Percentiles rank a stretch among this genome's conserved stretches.
Conservation (phyloP, 2,797 vertebrate genomes). For the Gephyroberyx darwinii region DNA sequence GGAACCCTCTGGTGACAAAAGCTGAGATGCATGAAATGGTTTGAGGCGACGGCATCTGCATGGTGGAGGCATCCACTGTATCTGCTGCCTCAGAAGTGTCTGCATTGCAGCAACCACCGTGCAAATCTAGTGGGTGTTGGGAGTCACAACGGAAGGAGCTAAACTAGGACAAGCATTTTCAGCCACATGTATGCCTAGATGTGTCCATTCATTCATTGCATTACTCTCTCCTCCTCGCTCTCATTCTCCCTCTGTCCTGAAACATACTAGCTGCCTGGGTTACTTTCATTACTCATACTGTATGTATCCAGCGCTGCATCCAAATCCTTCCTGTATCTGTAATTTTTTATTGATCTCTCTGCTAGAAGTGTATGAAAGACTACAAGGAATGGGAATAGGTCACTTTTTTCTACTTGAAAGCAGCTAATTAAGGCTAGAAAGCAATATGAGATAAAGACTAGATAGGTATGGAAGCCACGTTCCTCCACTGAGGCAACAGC, state of each 20-base stretch:
- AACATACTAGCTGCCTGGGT: not conserved
- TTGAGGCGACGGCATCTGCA: slow-evolving; percentile 17
- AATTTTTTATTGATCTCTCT: not conserved
- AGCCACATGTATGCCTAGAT: slow-evolving; percentile 31
- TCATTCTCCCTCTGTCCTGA: slow-evolving; percentile 2
- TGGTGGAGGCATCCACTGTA: slow-evolving; percentile 28
- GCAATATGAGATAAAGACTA: not conserved
- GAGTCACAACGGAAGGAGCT: slow-evolving; percentile 32
- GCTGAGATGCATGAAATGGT: slow-evolving; percentile 13
- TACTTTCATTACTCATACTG: slow-evolving; percentile 1
- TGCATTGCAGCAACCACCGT: slow-evolving; percentile 72
- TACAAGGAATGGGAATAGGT: not conserved
- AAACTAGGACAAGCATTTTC: slow-evolving; percentile 67
- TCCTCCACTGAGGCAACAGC: slow-evolving; percentile 42
- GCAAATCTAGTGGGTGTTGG: slow-evolving; percentile 61
- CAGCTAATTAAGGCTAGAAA: slow-evolving; percentile 2
- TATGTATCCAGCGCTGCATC: slow-evolving; percentile 6
- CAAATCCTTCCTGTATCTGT: not conserved
- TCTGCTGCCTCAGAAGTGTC: slow-evolving; percentile 41
- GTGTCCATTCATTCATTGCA: slow-evolving; percentile 43
- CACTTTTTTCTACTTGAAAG: slow-evolving; percentile 1
- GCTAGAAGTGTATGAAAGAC: slow-evolving; percentile 1
- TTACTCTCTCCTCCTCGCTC: not conserved
- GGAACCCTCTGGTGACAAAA: slow-evolving; percentile 4
- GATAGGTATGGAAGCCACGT: slow-evolving; percentile 22